phyloP scores from a whole-genome alignment of 2,888 invertebrate species.

The Rhodophaea formosa region DNA sequence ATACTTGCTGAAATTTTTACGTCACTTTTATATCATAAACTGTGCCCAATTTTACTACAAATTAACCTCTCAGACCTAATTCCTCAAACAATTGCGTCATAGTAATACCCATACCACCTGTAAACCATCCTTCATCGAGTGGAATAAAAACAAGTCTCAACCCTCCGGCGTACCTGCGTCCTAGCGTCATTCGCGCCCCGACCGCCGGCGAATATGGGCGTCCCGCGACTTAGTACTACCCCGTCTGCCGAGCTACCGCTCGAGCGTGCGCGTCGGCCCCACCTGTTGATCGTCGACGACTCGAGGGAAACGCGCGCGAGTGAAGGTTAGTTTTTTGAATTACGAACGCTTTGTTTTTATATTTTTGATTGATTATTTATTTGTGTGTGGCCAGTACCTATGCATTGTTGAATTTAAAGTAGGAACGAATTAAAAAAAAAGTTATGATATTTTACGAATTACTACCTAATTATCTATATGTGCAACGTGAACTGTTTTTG shows the following conservation, averaged over 20 bases:
- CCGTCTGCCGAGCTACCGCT: constrained; percentile 58
- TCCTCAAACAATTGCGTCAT: background rate
- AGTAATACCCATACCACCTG: background rate
- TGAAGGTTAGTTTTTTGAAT: constrained; percentile 58
- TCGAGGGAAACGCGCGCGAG: constrained; percentile 62
- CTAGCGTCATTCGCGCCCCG: constrained; percentile 68
- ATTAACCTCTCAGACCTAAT: background rate
- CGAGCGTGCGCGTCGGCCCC: constrained; percentile 56
- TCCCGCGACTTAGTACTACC: constrained; percentile 57
- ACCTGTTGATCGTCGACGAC: constrained; percentile 78
- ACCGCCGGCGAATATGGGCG: constrained; percentile 76
- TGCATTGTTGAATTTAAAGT: no score
- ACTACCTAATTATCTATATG: no score
- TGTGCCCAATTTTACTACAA: no score
- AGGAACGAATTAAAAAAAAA: no score
- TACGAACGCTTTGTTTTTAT: constrained; percentile 22
- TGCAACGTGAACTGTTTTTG: no score
- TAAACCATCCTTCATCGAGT: background rate
- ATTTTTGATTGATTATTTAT: background rate
- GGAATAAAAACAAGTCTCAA: background rate
- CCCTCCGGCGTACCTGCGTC: constrained; percentile 31
- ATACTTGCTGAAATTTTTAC: no score
- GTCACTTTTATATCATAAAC: no score
- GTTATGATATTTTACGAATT: no score
- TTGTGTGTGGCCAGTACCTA: background rate